Evolutionary conservation across 2,888 invertebrate genomes (phyloP).

Genomic region (Onchidella celtica): DNA sequence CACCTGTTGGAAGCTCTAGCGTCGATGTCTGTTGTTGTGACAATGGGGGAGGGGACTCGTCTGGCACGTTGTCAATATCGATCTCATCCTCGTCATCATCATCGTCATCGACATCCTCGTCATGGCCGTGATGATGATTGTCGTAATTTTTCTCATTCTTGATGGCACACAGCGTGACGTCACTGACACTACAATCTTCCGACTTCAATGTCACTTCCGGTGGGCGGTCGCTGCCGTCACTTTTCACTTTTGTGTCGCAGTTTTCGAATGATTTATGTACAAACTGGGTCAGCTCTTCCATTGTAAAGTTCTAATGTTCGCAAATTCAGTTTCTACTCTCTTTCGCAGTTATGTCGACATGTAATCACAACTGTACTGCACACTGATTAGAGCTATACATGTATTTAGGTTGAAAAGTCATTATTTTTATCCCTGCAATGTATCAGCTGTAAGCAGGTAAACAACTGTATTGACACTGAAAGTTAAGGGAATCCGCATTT

Average conservation of each 20-base stretch:
- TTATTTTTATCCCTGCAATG: too few species aligned
- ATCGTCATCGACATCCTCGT: slow-evolving; percentile 6
- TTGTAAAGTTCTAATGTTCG: slow-evolving; percentile 35
- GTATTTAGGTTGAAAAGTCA: too few species aligned
- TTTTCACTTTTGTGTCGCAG: slow-evolving; percentile 38
- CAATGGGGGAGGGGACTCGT: slow-evolving; percentile 22
- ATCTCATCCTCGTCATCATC: slow-evolving; percentile 38
- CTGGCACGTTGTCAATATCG: slow-evolving; percentile 36
- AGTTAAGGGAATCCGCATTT: too few species aligned
- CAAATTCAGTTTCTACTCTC: not conserved
- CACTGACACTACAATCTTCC: not conserved
- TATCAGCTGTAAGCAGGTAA: too few species aligned
- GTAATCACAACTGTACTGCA: too few species aligned
- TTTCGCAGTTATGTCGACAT: too few species aligned
- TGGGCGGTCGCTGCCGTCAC: not conserved
- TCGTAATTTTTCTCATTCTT: slow-evolving; percentile 26
- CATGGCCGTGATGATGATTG: not conserved
- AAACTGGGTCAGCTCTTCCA: slow-evolving; percentile 74
- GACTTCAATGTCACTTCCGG: not conserved
- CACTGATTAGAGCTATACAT: too few species aligned
- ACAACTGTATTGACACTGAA: too few species aligned
- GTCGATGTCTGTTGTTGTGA: not conserved
- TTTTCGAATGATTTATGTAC: slow-evolving; percentile 75
- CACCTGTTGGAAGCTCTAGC: slow-evolving; percentile 8
- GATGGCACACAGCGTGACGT: slow-evolving; percentile 14